Percentiles rank a stretch among this genome's conserved stretches.
phyloP scores from a whole-genome alignment of 1,140 invertebrate genomes.

The Zaprionus taronus region DNA sequence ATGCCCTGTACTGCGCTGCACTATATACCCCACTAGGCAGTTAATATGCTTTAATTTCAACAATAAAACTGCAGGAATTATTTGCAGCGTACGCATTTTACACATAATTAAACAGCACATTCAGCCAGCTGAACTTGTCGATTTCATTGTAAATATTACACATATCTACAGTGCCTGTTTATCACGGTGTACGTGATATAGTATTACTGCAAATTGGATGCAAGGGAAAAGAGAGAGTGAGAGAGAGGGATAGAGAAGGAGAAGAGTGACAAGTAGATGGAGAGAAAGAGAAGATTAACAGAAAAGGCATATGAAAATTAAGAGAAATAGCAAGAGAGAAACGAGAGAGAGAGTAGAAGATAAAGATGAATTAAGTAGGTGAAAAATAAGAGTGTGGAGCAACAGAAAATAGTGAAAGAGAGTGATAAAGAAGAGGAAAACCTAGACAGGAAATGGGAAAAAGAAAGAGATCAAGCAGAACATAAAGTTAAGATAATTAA shows the following conservation, averaged over 20 bases:
- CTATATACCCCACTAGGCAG: background rate
- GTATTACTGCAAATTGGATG: background rate
- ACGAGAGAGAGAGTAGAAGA: background rate
- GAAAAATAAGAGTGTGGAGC: background rate
- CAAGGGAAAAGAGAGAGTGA: background rate
- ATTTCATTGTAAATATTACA: background rate
- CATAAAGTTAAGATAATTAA: no score
- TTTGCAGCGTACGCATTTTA: slow-evolving; percentile 3
- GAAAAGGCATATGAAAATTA: background rate
- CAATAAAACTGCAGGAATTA: background rate
- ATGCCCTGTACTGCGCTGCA: background rate
- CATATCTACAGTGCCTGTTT: background rate
- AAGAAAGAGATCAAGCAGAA: no score
- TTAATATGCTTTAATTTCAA: background rate
- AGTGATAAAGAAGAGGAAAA: background rate
- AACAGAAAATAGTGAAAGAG: background rate
- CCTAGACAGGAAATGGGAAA: background rate
- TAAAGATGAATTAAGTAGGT: background rate
- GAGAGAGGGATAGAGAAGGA: background rate
- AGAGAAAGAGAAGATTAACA: background rate
- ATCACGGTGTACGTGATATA: background rate
- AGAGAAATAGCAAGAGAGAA: background rate
- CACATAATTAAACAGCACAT: slow-evolving; percentile 1
- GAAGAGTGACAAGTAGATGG: background rate
- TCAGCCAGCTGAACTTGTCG: background rate